A percentile compares a stretch with the other conserved stretches of the same genome.
Conservation (phyloP, 1,140 invertebrate species). For the Hermatobates lingyangjiaoensis region DNA sequence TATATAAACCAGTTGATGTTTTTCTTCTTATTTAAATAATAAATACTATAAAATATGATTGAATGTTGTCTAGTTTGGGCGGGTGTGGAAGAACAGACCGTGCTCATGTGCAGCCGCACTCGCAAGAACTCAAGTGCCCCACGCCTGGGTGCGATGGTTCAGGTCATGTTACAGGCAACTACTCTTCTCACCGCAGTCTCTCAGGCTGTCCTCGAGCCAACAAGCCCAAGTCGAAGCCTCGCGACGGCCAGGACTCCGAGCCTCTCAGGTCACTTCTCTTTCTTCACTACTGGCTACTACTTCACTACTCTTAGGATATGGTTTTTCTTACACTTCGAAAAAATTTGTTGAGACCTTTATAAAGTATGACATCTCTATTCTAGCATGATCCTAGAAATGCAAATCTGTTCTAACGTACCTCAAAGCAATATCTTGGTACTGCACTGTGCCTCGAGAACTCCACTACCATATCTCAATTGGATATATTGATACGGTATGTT, state of each 20-base stretch:
- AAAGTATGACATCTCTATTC: too few species aligned
- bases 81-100: constrained; percentile 58
- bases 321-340: too few species aligned
- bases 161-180: constrained; percentile 70
- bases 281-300: too few species aligned
- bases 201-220: constrained; percentile 73
- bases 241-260: constrained; percentile 78
- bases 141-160: constrained; percentile 79
- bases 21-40: constrained; percentile 3
- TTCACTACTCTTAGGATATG: too few species aligned
- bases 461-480: too few species aligned
- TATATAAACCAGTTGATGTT: neutral
- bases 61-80: constrained; percentile 51
- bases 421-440: too few species aligned
- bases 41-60: constrained; percentile 15
- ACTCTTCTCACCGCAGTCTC: constrained; percentile 63
- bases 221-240: constrained; percentile 77
- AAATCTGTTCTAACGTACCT: too few species aligned
- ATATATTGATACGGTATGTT: too few species aligned
- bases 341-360: too few species aligned
- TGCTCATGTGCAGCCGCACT: constrained; percentile 51
- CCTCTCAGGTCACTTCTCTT: constrained; percentile 47
- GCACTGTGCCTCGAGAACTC: too few species aligned
- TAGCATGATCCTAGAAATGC: too few species aligned
- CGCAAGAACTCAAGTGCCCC: constrained; percentile 71